Conservation (phyloP, 2,888 invertebrate species). For the Orthosia cruda region DNA sequence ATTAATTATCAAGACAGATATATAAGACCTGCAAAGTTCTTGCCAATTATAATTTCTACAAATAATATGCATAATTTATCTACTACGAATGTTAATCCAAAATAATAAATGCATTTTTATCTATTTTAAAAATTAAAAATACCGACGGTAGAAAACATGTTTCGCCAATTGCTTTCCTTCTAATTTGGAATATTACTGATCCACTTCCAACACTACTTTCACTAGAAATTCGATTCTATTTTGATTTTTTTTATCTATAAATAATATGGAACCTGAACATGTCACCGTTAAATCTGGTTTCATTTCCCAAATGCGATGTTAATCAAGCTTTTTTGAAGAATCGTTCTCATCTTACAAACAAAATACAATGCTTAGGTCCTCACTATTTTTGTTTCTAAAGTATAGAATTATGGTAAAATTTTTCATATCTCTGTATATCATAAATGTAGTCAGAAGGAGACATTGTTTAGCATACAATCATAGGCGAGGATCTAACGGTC, state of each 20-base stretch:
- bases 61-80: slow-evolving; percentile 7
- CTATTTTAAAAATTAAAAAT: slow-evolving; percentile 24
- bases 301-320: neutral
- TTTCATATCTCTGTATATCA: slow-evolving; percentile 38
- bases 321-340: slow-evolving; percentile 6
- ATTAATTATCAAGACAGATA: neutral
- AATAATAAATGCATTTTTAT: slow-evolving; percentile 20
- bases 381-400: slow-evolving; percentile 20
- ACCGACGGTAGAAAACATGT: slow-evolving; percentile 51
- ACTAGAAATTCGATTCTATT: slow-evolving; percentile 40
- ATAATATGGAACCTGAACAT: slow-evolving; percentile 17
- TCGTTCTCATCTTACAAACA: neutral
- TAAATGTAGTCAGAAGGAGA: slow-evolving; percentile 18
- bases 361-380: slow-evolving; percentile 13
- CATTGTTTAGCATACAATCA: slow-evolving; percentile 44
- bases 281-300: slow-evolving; percentile 12
- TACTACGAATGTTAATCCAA: slow-evolving; percentile 3
- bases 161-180: slow-evolving; percentile 19
- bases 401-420: slow-evolving; percentile 47
- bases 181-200: slow-evolving; percentile 55
- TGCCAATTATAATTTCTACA: neutral
- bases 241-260: slow-evolving; percentile 18
- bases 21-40: neutral
- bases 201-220: slow-evolving; percentile 52
- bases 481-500: neutral